Base-by-base conservation (phyloP, 2,888 invertebrate genomes). In the Scaptomyza flava region DNA sequence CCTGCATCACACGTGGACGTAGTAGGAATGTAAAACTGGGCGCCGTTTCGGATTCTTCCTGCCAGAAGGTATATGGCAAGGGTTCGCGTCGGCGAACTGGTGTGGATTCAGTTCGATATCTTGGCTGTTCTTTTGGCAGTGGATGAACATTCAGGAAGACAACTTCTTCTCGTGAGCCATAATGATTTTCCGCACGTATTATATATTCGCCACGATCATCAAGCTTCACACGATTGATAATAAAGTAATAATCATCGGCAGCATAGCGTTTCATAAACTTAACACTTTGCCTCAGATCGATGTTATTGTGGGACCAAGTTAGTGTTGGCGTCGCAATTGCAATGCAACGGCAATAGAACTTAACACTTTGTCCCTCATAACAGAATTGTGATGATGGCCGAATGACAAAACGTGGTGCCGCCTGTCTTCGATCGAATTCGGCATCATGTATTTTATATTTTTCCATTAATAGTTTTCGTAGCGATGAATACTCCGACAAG, bases 191-290 rank as follows among this genome's bases (percentile, higher is more conserved):
- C 2, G 99, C 99, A 59, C 97, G 94, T 88, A 99, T 98, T 77
- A 98, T 96, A 92, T 99, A 99, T 92, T 99, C 99, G 80, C 99
- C 99, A 89, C 98, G 95, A 93, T 99, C 99, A 72, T 98, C 97
- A 74, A 98, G 92, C 92, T 97, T 98, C 41, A 97, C 97, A 81
- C 99, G 95, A 93, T 99, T 99, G 83, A 99, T 98, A 75, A 98
- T 96, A 92, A 99, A 98, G 92, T 98, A 98, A 92, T 98, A 99
- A 90, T 99, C 98, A 86, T 99, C 98, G 58, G 97, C 98, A 45
- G 95, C 94, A 91, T 99, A 99, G 89, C 98, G 95, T 93, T 99
- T 99, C 99, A 99, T 99, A 93, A 97, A 98, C 93, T 99, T 99
- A 77, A 99, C 98, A 81, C 98, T 98, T 93, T 99, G 99, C 59